Evolutionary conservation across 2,797 vertebrate genomes (phyloP).

Genomic region (Enteromius fasciolatus): DNA sequence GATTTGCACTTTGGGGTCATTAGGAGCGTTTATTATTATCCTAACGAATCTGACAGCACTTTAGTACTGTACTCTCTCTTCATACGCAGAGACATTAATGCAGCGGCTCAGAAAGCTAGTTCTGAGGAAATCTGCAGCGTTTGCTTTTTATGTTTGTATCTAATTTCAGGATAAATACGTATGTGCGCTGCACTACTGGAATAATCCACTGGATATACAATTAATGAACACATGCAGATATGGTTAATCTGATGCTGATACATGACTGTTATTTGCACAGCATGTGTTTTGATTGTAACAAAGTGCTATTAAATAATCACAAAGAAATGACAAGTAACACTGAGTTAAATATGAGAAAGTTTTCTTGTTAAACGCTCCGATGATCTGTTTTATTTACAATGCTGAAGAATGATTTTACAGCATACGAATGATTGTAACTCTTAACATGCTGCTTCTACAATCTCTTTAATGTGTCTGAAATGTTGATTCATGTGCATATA

Average conservation of each 20-base stretch:
- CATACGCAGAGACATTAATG: not conserved
- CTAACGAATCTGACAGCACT: not conserved
- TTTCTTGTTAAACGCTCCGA: not conserved
- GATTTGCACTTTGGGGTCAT: not conserved
- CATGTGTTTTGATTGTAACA: not conserved
- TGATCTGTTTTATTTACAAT: not conserved
- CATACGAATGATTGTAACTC: not conserved
- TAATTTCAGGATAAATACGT: conserved; percentile 4
- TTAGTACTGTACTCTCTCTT: not conserved
- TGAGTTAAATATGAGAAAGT: not conserved
- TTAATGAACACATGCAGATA: not conserved
- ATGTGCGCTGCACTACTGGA: not conserved
- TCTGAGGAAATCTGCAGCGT: not conserved
- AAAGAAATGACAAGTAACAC: not conserved
- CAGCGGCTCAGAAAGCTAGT: not conserved
- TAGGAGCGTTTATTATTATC: not conserved
- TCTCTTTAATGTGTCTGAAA: not conserved
- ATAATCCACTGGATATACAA: conserved; percentile 7
- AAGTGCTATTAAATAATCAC: not conserved
- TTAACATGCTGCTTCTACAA: not conserved
- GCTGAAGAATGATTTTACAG: not conserved
- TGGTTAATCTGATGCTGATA: not conserved
- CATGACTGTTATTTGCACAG: not conserved
- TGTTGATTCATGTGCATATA: not conserved
- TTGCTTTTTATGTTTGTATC: not conserved